These are phyloP conservation scores for Mus minutoides DNA, from an alignment of 2,797 vertebrate species.

Conservation along the genomic window DNA sequence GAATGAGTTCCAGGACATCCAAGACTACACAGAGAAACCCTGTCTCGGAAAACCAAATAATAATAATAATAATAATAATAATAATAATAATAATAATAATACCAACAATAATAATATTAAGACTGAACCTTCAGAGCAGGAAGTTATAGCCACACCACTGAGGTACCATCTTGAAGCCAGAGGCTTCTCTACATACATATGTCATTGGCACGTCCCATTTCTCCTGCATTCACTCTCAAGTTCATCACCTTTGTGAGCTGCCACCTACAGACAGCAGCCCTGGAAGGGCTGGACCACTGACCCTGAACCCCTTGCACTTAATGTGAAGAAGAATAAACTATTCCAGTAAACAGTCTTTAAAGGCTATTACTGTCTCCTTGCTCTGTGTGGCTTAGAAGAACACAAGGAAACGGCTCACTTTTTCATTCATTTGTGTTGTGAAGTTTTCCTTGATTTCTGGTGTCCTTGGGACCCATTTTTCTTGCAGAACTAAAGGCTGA, in stretches of 20 bases:
- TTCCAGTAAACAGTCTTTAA: background rate
- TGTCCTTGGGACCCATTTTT: background rate
- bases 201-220: background rate
- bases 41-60: no score
- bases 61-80: no score
- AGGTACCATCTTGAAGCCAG: background rate
- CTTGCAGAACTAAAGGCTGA: background rate
- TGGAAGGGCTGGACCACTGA: fast-evolving
- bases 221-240: background rate
- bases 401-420: slow-evolving; percentile 21
- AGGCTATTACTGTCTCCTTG: background rate
- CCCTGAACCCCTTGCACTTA: background rate
- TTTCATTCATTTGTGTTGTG: background rate
- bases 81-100: no score
- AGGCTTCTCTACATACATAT: background rate
- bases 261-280: background rate
- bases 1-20: no score
- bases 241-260: background rate
- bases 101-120: no score
- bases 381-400: background rate
- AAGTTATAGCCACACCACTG: background rate
- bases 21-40: no score
- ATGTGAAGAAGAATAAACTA: background rate
- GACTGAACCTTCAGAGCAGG: background rate
- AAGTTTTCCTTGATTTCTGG: background rate